phyloP scores from a whole-genome alignment of 2,113 vertebrate species.

The Phaethornis superciliosus region DNA sequence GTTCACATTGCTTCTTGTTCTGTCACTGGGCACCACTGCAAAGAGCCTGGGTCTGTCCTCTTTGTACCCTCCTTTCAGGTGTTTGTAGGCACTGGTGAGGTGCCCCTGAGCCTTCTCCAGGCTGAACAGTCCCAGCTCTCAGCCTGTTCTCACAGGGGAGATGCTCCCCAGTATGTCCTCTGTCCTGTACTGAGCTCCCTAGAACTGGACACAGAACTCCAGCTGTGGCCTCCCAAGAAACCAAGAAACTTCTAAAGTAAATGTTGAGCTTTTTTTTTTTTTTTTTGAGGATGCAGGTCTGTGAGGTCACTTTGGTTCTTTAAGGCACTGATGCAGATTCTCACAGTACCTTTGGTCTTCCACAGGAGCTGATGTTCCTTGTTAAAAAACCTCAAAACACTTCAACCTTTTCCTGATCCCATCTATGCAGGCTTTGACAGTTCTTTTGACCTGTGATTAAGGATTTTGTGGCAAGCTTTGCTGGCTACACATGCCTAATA shows the following conservation, averaged over 20 bases:
- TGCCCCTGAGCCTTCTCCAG: not conserved
- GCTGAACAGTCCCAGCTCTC: not conserved
- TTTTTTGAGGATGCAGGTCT: not conserved
- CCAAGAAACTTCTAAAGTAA: not conserved
- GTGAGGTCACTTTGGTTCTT: not conserved
- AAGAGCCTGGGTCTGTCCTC: not conserved
- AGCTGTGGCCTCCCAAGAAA: not conserved
- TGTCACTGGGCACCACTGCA: not conserved
- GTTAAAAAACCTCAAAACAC: not conserved
- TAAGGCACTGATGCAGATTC: not conserved
- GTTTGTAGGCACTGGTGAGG: accelerated
- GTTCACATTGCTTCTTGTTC: accelerated
- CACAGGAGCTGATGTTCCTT: not conserved
- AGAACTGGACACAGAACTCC: not conserved
- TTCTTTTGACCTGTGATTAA: conserved; percentile 28
- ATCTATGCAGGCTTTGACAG: not conserved
- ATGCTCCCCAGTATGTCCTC: not conserved
- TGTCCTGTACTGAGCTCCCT: not conserved
- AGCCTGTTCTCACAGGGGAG: not conserved
- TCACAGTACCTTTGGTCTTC: not conserved
- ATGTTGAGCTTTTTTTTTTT: not conserved
- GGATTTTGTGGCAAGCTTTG: conserved; percentile 10
- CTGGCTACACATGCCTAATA: not conserved
- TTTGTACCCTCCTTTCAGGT: not conserved
- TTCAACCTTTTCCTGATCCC: not conserved